Base-by-base conservation (phyloP, 2,797 vertebrate species). In the Pangasius mekongensis region DNA sequence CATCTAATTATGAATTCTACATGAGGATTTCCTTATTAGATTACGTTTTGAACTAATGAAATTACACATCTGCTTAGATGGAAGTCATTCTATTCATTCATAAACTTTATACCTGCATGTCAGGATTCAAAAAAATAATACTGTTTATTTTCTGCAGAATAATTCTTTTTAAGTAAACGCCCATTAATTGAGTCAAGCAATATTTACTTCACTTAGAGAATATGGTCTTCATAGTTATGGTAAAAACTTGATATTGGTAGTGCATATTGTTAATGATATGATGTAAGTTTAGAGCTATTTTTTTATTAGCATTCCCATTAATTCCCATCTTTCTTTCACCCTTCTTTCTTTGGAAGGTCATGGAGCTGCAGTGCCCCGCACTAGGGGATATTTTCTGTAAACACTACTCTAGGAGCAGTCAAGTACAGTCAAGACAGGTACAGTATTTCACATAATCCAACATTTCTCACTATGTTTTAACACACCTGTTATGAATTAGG, bases 401-500 rank as follows among this genome's bases (percentile, higher is more conserved):
- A 78, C 13, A 43, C 56, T 13, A 56, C 8, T 18, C 16, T 77
- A 80, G 33, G 39, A 62, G 22, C 56, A 62, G 9, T 36, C 33
- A 43, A 39, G 33, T 11, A 60, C 54, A 36, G 33, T 33, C 33
- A 33, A 33, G 9, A 82, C 58, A 62, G 80, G 80, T 82, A 62
- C 36, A 82, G 56, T 43, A 82, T 62, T 82, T 60, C 22, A 82
- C 22, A 82, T 39, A 39, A 43, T 82, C 80, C 58, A n/a, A 43
- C 43, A 43, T 62, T 4, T 43, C 24, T 64, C 58, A 18, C 11
- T 43, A 18, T 43, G 43, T 62, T 39, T 60, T 13, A 60, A 39
- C 20, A 36, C 30, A 24, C 13, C 33, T 81, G 60, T 60, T 2
- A 39, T 27, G 22, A 81, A 36, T 81, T 60, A 60, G 56, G 10